A percentile compares a stretch with the other conserved stretches of the same genome.
Evolutionary conservation across 2,797 vertebrate genomes (phyloP).

Genomic region (Urophycis tenuis): DNA sequence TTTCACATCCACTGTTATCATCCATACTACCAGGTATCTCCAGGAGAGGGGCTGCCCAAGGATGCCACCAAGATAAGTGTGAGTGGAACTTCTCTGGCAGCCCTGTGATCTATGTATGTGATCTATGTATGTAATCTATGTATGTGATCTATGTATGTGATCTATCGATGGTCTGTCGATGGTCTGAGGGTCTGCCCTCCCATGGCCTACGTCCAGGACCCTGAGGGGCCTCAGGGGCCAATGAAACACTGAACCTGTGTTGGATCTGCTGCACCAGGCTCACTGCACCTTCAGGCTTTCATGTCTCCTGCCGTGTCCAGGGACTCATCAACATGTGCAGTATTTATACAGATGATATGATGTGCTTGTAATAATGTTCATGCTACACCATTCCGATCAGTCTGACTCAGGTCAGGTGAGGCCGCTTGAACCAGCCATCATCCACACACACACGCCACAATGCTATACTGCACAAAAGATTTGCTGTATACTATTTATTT

Average conservation of each 20-base stretch:
- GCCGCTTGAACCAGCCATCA: no score
- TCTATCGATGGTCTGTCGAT: no score
- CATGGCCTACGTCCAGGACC: not conserved
- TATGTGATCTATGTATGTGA: no score
- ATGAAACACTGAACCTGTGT: not conserved
- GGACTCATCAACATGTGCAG: not conserved
- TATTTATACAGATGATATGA: not conserved
- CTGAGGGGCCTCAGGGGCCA: not conserved
- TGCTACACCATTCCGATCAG: no score
- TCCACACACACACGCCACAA: no score
- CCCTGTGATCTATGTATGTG: not conserved
- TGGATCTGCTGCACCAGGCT: not conserved
- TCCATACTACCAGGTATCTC: slow-evolving; percentile 69
- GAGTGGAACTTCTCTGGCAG: slow-evolving; percentile 64
- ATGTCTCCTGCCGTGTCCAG: not conserved
- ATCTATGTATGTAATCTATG: no score
- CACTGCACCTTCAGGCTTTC: not conserved
- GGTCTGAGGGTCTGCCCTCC: not conserved
- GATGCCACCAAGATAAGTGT: slow-evolving; percentile 98
- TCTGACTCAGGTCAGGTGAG: no score
- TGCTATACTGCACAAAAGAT: not conserved
- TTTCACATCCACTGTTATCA: not conserved
- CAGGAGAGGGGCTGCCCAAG: slow-evolving; percentile 81
- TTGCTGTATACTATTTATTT: not conserved
- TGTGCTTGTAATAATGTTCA: no score